Evolutionary conservation across 2,888 invertebrate species (phyloP).

Genomic region (Erebia aethiops): DNA sequence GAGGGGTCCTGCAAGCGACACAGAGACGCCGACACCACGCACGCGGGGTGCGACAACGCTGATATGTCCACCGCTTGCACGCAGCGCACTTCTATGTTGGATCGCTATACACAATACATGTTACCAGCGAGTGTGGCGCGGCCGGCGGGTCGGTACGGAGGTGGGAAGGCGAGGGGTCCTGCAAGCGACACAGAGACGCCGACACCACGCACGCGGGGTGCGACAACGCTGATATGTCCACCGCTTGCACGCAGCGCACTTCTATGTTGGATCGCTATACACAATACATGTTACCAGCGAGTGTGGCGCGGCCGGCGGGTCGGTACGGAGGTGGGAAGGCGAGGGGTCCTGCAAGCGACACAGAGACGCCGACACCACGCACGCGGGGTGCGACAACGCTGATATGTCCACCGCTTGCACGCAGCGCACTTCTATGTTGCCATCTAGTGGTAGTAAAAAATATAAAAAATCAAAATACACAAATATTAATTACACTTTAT

Average conservation of each 20-base stretch:
- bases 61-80: not conserved
- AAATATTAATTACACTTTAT: no score
- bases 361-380: conserved; percentile 95
- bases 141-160: conserved; percentile 41
- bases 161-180: conserved; percentile 82
- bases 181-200: conserved; percentile 93
- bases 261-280: no score
- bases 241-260: not conserved
- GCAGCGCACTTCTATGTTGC: conserved; percentile 52
- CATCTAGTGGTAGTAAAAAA: not conserved
- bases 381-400: conserved; percentile 97
- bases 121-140: conserved; percentile 33
- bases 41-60: conserved; percentile 97
- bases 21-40: conserved; percentile 95
- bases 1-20: conserved; percentile 92
- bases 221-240: conserved; percentile 85
- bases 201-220: conserved; percentile 99
- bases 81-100: not conserved
- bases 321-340: conserved; percentile 39
- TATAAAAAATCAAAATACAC: not conserved
- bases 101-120: no score
- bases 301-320: conserved; percentile 41
- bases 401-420: not conserved
- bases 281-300: no score
- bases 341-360: conserved; percentile 92